Conservation (phyloP, 1,140 invertebrate genomes). For the Trissolcus basalis region DNA sequence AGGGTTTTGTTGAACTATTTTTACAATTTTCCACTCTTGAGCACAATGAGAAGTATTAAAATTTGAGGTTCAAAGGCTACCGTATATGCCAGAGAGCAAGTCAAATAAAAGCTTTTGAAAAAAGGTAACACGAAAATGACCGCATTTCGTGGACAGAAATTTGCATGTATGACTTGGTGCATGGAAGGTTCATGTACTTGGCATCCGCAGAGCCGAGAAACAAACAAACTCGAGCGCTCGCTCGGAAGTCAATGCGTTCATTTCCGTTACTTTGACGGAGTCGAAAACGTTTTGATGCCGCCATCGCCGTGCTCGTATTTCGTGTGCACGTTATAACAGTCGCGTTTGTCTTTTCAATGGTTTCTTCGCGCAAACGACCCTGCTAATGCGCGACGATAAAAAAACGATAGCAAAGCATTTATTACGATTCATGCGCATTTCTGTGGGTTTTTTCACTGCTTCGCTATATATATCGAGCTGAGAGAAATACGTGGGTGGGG, state of each 20-base stretch:
- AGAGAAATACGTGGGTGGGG: slow-evolving; percentile 26
- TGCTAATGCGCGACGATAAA: slow-evolving; percentile 29
- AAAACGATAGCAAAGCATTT: slow-evolving; percentile 30
- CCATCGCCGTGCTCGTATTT: too few species aligned
- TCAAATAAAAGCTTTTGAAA: too few species aligned
- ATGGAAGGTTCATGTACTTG: too few species aligned
- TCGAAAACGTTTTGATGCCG: slow-evolving; percentile 33
- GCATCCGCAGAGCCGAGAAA: background rate
- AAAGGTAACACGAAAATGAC: too few species aligned
- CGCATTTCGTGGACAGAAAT: too few species aligned
- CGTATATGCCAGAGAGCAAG: too few species aligned
- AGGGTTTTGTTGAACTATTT: too few species aligned
- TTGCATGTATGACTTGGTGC: too few species aligned
- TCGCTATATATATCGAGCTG: slow-evolving; percentile 13
- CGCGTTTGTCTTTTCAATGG: slow-evolving; percentile 46
- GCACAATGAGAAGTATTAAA: too few species aligned
- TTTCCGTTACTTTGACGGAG: slow-evolving; percentile 37
- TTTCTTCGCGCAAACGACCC: slow-evolving; percentile 30
- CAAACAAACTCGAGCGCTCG: background rate
- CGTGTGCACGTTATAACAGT: slow-evolving; percentile 16
- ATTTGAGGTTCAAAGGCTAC: too few species aligned
- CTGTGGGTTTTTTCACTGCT: slow-evolving; percentile 15
- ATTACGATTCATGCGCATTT: slow-evolving; percentile 20
- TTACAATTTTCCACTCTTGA: too few species aligned
- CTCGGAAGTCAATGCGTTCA: slow-evolving; percentile 28